Evolutionary conservation across 2,888 invertebrate genomes (phyloP).

Genomic region (Hydrotaea cyrtoneurina): DNA sequence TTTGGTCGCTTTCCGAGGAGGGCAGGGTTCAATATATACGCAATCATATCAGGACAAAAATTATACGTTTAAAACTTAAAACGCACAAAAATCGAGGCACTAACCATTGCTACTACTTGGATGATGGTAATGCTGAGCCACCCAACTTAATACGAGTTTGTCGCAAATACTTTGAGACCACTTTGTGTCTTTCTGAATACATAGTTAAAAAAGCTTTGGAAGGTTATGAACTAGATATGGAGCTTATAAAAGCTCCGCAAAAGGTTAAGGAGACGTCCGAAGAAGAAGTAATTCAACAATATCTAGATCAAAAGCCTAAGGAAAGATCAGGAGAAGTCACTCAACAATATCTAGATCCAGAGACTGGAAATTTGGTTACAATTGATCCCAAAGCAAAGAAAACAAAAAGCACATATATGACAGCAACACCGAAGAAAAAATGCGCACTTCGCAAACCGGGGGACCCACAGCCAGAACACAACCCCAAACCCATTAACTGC

Average conservation of each 20-base stretch:
- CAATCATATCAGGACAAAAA: slow-evolving; percentile 36
- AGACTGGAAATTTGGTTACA: slow-evolving; percentile 54
- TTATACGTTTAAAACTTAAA: slow-evolving; percentile 54
- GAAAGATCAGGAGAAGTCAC: neutral
- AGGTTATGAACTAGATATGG: slow-evolving; percentile 10
- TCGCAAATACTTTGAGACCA: slow-evolving; percentile 64
- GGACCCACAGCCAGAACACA: slow-evolving; percentile 59
- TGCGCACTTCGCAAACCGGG: slow-evolving; percentile 56
- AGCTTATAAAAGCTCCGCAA: neutral
- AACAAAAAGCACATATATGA: neutral
- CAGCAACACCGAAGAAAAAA: slow-evolving; percentile 28
- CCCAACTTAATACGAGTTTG: slow-evolving; percentile 62
- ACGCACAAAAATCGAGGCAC: slow-evolving; percentile 44
- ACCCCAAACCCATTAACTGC: slow-evolving; percentile 68
- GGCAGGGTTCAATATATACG: neutral
- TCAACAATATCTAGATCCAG: slow-evolving; percentile 58
- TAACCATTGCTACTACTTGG: slow-evolving; percentile 51
- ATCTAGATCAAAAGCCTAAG: neutral
- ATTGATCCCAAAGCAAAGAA: slow-evolving; percentile 9
- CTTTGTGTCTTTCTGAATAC: slow-evolving; percentile 52
- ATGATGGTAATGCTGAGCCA: neutral
- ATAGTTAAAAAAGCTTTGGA: slow-evolving; percentile 59
- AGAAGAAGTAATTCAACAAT: slow-evolving; percentile 33
- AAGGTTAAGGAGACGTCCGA: neutral
- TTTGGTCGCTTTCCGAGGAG: neutral